phyloP scores from a whole-genome alignment of 2,797 vertebrate species.

The Gymnocypris eckloni region DNA sequence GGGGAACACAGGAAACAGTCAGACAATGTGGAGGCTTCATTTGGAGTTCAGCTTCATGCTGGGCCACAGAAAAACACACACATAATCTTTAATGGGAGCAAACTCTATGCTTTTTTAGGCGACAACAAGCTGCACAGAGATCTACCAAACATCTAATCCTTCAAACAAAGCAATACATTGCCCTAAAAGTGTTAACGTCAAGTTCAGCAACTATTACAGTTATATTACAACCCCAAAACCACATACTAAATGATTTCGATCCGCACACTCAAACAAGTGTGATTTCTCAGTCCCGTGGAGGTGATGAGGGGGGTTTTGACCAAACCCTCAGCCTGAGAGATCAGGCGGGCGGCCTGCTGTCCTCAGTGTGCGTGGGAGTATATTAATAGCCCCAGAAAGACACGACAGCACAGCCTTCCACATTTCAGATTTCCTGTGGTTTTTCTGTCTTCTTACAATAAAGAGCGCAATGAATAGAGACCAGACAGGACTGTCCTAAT shows the following conservation, averaged over 20 bases:
- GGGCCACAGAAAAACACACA: constrained; percentile 41
- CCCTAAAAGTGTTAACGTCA: background rate
- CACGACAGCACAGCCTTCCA: constrained; percentile 60
- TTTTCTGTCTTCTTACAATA: constrained; percentile 15
- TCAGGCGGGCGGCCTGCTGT: constrained; percentile 35
- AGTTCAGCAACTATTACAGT: background rate
- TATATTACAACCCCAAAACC: background rate
- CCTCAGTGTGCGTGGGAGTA: constrained; percentile 66
- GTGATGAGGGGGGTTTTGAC: constrained; percentile 1
- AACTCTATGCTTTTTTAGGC: background rate
- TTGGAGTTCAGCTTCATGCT: constrained; percentile 74
- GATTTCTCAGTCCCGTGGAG: background rate
- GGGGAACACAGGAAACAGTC: constrained; percentile 81
- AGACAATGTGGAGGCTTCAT: constrained; percentile 85
- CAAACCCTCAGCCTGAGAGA: background rate
- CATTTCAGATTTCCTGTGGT: constrained; percentile 49
- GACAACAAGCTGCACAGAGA: background rate
- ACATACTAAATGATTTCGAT: background rate
- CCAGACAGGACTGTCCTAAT: constrained; percentile 24
- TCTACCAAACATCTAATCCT: background rate
- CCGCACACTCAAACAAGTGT: background rate
- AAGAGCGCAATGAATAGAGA: background rate
- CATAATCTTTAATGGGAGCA: background rate
- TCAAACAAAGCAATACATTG: background rate
- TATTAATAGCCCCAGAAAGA: constrained; percentile 81